Conservation (phyloP, 2,797 vertebrate species). For the Syngnathus acus region DNA sequence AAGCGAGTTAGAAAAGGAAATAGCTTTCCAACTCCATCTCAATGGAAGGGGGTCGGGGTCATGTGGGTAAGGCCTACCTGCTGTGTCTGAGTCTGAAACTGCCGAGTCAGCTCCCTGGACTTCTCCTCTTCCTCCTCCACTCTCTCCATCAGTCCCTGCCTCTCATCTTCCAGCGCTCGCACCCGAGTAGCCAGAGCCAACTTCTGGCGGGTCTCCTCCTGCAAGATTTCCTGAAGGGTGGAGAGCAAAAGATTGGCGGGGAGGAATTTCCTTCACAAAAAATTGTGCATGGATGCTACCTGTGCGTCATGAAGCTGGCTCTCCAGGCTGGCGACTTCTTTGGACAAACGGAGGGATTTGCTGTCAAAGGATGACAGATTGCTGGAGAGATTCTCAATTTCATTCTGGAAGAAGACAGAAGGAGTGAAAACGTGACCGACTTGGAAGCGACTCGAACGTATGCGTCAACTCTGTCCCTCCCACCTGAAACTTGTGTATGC, state of each 20-base stretch:
- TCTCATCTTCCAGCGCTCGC: slow-evolving; percentile 81
- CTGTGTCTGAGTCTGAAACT: slow-evolving; percentile 78
- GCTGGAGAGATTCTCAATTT: slow-evolving; percentile 74
- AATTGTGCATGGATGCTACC: slow-evolving; percentile 57
- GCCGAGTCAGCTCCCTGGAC: slow-evolving; percentile 71
- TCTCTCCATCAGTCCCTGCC: slow-evolving; percentile 74
- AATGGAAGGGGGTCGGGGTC: not conserved
- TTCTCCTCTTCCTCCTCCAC: slow-evolving; percentile 82
- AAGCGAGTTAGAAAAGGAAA: too few species aligned
- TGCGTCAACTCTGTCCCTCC: not conserved
- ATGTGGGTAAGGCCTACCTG: slow-evolving; percentile 66
- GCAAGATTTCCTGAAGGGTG: slow-evolving; percentile 73
- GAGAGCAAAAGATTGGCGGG: not conserved
- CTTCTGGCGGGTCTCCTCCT: slow-evolving; percentile 85
- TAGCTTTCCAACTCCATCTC: too few species aligned
- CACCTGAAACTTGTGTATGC: slow-evolving; percentile 81
- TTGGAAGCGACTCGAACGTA: too few species aligned
- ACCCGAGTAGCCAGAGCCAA: slow-evolving; percentile 75
- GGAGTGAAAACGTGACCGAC: not conserved
- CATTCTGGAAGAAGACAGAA: slow-evolving; percentile 60
- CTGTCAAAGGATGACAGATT: slow-evolving; percentile 75
- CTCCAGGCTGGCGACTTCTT: slow-evolving; percentile 80
- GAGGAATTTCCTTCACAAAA: slow-evolving; percentile 18
- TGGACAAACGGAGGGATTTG: slow-evolving; percentile 76
- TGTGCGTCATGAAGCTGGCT: slow-evolving; percentile 81